These are phyloP conservation scores for Gallinago nigripennis DNA, from an alignment of 2,797 vertebrate species.

Conservation along the genomic window DNA sequence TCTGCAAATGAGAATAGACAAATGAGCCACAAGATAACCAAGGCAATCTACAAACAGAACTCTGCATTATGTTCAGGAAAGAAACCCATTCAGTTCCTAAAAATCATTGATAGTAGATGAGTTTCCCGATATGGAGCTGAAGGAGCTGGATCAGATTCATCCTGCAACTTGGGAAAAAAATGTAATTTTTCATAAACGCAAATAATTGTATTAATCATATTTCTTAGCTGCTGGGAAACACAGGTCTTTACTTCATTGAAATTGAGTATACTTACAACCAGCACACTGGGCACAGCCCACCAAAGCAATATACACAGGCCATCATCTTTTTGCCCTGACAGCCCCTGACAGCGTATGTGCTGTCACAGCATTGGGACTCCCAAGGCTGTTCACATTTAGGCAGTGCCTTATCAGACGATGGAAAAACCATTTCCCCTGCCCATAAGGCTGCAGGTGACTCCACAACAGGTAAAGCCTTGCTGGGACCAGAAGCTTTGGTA, in stretches of 20 bases:
- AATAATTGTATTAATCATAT: neutral
- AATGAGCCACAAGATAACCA: neutral
- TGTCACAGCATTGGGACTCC: fast-evolving
- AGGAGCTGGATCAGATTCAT: neutral
- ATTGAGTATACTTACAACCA: neutral
- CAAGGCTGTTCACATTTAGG: too few species aligned
- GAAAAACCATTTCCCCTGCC: neutral
- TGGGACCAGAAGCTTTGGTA: neutral
- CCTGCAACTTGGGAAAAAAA: neutral
- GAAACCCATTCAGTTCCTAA: neutral
- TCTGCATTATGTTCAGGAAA: neutral
- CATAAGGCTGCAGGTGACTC: neutral
- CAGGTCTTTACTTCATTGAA: neutral
- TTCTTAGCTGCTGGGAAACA: neutral
- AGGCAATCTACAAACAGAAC: neutral
- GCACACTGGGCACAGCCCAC: neutral
- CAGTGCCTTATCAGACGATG: fast-evolving
- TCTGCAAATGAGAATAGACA: neutral
- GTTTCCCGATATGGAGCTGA: neutral
- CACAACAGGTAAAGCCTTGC: too few species aligned
- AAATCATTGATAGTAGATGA: neutral
- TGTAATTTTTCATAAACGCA: neutral
- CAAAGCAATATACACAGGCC: neutral
- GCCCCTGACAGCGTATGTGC: neutral
- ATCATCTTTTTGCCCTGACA: neutral